Percentiles rank a stretch among this genome's conserved stretches.
phyloP scores from a whole-genome alignment of 2,888 invertebrate species.

The Habroteleia sp. region DNA sequence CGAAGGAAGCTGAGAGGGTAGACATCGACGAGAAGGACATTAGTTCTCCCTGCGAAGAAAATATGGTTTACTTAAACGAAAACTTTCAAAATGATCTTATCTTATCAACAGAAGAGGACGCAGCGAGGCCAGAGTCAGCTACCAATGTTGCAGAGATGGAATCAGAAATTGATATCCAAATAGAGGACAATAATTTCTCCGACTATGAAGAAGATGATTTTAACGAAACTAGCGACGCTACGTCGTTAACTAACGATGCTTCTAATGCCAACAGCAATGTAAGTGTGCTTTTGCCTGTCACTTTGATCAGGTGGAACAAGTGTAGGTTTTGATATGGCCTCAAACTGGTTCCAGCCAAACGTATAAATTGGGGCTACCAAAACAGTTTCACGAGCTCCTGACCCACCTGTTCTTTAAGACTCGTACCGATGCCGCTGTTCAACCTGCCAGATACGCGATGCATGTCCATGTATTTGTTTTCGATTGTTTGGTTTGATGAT shows the following conservation, averaged over 20 bases:
- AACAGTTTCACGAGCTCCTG: background rate
- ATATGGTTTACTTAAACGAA: conserved; percentile 7
- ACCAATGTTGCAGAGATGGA: too few species aligned
- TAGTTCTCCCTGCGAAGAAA: conserved; percentile 50
- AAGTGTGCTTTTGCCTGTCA: conserved; percentile 70
- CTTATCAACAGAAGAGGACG: too few species aligned
- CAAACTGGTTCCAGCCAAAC: conserved; percentile 35
- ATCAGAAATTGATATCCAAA: too few species aligned
- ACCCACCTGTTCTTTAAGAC: conserved; percentile 9
- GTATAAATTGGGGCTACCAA: conserved; percentile 28
- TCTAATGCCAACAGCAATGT: conserved; percentile 77
- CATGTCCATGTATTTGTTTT: conserved; percentile 4
- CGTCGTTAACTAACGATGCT: conserved; percentile 68
- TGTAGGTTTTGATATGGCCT: conserved; percentile 10
- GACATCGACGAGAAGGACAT: conserved; percentile 67
- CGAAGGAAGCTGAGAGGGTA: conserved; percentile 65
- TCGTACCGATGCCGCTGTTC: background rate
- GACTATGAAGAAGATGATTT: conserved; percentile 48
- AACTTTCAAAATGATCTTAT: too few species aligned
- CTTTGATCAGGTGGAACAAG: conserved; percentile 1
- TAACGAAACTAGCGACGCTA: conserved; percentile 67
- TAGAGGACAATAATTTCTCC: too few species aligned
- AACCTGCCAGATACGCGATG: conserved; percentile 1
- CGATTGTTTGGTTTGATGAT: too few species aligned
- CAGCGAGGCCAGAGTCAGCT: too few species aligned